Evolutionary conservation across 2,888 invertebrate species (phyloP).

Genomic region (Celastrina argiolus): DNA sequence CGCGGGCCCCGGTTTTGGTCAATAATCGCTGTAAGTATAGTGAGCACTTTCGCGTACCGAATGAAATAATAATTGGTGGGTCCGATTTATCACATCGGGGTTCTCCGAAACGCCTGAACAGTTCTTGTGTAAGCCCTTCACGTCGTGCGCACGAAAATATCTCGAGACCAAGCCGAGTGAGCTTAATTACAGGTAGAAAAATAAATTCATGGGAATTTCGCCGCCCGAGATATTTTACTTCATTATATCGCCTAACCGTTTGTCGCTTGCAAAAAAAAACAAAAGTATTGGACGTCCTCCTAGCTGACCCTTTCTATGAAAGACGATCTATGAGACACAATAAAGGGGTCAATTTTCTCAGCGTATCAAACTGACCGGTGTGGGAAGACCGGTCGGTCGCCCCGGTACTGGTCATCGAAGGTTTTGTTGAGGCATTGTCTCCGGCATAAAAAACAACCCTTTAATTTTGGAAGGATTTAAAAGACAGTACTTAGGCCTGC

Average conservation of each 20-base stretch:
- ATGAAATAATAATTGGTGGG: slow-evolving; percentile 76
- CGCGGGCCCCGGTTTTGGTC: slow-evolving; percentile 70
- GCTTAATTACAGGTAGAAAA: slow-evolving; percentile 73
- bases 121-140: slow-evolving; percentile 72
- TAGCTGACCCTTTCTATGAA: slow-evolving; percentile 52
- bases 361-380: slow-evolving; percentile 29
- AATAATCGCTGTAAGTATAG: slow-evolving; percentile 72
- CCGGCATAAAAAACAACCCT: slow-evolving; percentile 56
- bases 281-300: slow-evolving; percentile 45
- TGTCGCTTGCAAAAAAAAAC: slow-evolving; percentile 57
- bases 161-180: slow-evolving; percentile 64
- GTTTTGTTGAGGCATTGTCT: slow-evolving; percentile 62
- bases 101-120: slow-evolving; percentile 73
- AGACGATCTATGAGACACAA: slow-evolving; percentile 57
- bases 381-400: slow-evolving; percentile 70
- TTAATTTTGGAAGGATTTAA: slow-evolving; percentile 52
- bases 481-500: slow-evolving; percentile 55
- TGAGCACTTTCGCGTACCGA: slow-evolving; percentile 70
- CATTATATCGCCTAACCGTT: slow-evolving; percentile 61
- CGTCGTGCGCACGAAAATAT: slow-evolving; percentile 74
- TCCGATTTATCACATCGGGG: slow-evolving; percentile 74
- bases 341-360: slow-evolving; percentile 62
- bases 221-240: slow-evolving; percentile 53
- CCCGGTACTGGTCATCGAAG: slow-evolving; percentile 68
- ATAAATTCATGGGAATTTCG: slow-evolving; percentile 67